These are phyloP conservation scores for Papilio polyxenes DNA, from an alignment of 1,140 invertebrate species.

Conservation along the genomic window DNA sequence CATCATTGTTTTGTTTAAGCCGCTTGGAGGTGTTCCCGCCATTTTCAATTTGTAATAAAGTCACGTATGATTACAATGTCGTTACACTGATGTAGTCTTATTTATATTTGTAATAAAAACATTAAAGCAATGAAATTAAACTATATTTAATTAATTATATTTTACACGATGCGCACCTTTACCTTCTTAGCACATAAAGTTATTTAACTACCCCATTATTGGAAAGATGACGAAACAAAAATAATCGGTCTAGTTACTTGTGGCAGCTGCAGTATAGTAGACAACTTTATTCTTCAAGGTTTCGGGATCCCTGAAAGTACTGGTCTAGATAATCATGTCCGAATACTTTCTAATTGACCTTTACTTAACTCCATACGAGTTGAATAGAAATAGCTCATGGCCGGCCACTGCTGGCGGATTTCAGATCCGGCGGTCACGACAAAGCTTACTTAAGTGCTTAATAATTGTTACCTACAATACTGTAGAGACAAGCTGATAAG, in stretches of 20 bases:
- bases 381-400: constrained; percentile 76
- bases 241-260: too few species aligned
- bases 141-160: too few species aligned
- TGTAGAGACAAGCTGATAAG: constrained; percentile 47
- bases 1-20: constrained; percentile 49
- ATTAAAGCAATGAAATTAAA: background rate
- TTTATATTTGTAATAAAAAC: background rate
- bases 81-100: background rate
- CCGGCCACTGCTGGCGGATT: constrained; percentile 65
- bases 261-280: too few species aligned
- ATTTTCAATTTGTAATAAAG: constrained; percentile 46
- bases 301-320: background rate
- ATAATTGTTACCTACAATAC: constrained; percentile 57
- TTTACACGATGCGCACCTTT: too few species aligned
- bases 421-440: constrained; percentile 70
- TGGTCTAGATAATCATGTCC: constrained; percentile 40
- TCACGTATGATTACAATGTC: constrained; percentile 47
- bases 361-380: constrained; percentile 58
- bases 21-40: constrained; percentile 41
- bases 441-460: constrained; percentile 52
- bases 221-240: too few species aligned
- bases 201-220: too few species aligned
- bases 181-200: too few species aligned
- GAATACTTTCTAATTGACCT: constrained; percentile 76
- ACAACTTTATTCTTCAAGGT: too few species aligned